Evolutionary conservation across 2,113 vertebrate genomes (phyloP), one percentile per base, ranked within the genome.

Genomic region (Syngnathoides biaculeatus): DNA sequence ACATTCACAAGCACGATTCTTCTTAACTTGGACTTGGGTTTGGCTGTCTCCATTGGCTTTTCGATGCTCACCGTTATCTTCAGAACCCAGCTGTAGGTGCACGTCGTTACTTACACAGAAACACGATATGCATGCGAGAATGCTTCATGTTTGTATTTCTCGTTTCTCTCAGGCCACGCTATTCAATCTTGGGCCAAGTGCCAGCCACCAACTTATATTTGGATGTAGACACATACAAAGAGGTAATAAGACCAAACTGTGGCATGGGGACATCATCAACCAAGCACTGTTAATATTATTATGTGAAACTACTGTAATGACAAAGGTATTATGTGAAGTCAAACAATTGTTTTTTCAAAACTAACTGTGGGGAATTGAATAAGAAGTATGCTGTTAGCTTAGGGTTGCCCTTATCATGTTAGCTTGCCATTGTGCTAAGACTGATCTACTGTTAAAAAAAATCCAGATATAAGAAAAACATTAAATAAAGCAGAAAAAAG

Each of bases 31-130:
- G 96, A 97, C 83, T 64, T 98, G 0, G 96, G 96, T 38, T 91
- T 99, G 82, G 95, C 75, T 0, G 93, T 83, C 8, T 91, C 97
- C 0, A 79, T 98, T 30, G 92, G 61, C 50, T 98, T 98, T 40
- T 90, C 94, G 40, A 85, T 99, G 73, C 89, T 99, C 71, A 95
- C 94, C 0, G 87, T 98, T 77, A 94, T 98, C 88, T 91, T 98
- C 88, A 95, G 93, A 74, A 95, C 91, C 1, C 97, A 99, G 84
- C 84, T 94, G 97, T 98, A 85, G 94, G 55, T 87, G 90, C 60
- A 43, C 22, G 27, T 39, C 19, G 45, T 22, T 66, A 3, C 55
- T 19, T 19, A 12, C 19, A 22, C 5, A 13, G 24, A 71, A 59
- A 56, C 12, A 64, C 0, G 0, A 30, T 9, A 24, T 40, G 12